These are phyloP conservation scores for Struthio camelus DNA, from an alignment of 2,113 vertebrate genomes.

Conservation along the genomic window DNA sequence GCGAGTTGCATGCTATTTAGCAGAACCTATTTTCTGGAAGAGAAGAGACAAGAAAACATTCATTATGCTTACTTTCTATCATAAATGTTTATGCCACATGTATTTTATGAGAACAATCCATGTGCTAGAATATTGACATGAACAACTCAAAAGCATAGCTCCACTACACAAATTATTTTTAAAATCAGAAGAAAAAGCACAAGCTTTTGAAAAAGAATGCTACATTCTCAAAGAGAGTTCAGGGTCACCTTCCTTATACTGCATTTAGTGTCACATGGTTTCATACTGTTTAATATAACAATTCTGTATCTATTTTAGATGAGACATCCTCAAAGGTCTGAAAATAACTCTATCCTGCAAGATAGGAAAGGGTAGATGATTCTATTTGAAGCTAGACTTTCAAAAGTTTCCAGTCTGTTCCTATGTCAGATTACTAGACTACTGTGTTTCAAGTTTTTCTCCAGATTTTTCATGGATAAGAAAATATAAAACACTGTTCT, in stretches of 20 bases:
- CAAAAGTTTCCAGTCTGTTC: not conserved
- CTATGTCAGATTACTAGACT: not conserved
- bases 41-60: not conserved
- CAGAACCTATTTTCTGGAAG: not conserved
- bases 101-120: not conserved
- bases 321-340: not conserved
- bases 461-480: not conserved
- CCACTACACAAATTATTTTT: not conserved
- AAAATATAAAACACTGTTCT: not conserved
- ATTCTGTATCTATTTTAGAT: not conserved
- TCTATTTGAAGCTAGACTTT: not conserved
- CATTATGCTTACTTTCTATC: not conserved
- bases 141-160: not conserved
- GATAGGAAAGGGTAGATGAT: not conserved
- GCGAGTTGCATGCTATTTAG: not conserved
- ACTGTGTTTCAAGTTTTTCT: not conserved
- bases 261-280: not conserved
- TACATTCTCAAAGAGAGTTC: not conserved
- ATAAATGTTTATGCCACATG: not conserved
- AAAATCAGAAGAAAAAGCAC: not conserved
- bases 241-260: not conserved
- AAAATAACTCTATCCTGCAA: not conserved
- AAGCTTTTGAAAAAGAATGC: not conserved
- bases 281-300: not conserved
- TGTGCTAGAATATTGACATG: accelerated